Evolutionary conservation across 2,888 invertebrate species (phyloP).

Genomic region (Allygus modestus): DNA sequence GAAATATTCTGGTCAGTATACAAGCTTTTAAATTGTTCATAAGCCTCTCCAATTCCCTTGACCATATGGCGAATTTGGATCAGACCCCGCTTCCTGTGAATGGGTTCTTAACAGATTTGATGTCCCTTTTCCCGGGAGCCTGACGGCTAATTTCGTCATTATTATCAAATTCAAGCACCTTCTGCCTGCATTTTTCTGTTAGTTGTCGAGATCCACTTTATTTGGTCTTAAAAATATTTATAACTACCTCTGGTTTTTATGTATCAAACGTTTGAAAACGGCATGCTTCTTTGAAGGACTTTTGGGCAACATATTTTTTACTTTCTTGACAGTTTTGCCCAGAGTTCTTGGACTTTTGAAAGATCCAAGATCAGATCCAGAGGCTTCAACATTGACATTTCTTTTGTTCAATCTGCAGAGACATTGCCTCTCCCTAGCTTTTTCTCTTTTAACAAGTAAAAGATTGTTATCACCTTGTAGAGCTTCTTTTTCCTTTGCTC

Average conservation of each 20-base stretch:
- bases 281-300: conserved; percentile 22
- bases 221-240: not conserved
- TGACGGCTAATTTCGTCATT: conserved; percentile 25
- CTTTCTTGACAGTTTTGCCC: conserved; percentile 10
- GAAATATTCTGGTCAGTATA: not conserved
- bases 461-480: not conserved
- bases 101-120: conserved; percentile 10
- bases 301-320: conserved; percentile 29
- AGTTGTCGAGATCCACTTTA: not conserved
- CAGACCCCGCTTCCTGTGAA: not conserved
- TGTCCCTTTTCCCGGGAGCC: not conserved
- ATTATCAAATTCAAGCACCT: conserved; percentile 1
- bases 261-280: not conserved
- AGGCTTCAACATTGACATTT: not conserved
- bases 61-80: conserved; percentile 28
- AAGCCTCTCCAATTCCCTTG: conserved; percentile 53
- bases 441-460: not conserved
- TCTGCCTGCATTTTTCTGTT: not conserved
- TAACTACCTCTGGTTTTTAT: not conserved
- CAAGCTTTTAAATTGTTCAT: not conserved
- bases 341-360: conserved; percentile 16
- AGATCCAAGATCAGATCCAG: not conserved
- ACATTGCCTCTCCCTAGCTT: not conserved
- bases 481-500: not conserved
- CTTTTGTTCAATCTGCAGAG: not conserved